Evolutionary conservation across 2,113 vertebrate genomes (phyloP).

Genomic region (Sorex fumeus): DNA sequence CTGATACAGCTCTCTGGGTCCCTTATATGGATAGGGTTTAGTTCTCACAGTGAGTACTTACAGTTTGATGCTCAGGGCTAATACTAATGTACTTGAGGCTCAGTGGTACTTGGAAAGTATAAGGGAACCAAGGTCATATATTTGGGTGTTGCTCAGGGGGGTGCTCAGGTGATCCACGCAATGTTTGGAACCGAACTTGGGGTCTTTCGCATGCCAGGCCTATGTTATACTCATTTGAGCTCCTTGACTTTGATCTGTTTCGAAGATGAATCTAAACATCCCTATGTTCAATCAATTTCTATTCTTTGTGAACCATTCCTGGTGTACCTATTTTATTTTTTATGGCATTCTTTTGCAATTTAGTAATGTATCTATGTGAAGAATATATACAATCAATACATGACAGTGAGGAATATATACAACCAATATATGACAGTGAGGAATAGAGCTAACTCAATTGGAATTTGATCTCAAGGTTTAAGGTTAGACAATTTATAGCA

Average conservation of each 20-base stretch:
- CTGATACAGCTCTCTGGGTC: background rate
- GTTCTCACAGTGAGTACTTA: too few species aligned
- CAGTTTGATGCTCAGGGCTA: too few species aligned
- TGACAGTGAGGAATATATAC: background rate
- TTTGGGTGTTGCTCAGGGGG: too few species aligned
- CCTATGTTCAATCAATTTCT: background rate
- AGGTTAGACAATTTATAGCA: constrained; percentile 43
- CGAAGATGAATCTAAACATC: constrained; percentile 7
- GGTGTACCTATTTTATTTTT: background rate
- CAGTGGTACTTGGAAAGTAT: too few species aligned
- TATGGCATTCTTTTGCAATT: background rate
- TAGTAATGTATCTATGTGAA: constrained; percentile 43
- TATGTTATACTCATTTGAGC: too few species aligned
- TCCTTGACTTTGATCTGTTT: background rate
- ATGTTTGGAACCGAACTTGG: too few species aligned
- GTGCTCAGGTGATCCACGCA: too few species aligned
- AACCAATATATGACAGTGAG: too few species aligned
- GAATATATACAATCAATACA: background rate
- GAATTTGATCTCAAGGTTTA: background rate
- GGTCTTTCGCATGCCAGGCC: too few species aligned
- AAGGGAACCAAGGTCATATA: too few species aligned
- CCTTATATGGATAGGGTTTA: background rate
- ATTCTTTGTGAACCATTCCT: background rate
- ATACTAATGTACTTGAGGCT: too few species aligned
- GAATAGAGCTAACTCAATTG: too few species aligned